Evolutionary conservation across 2,797 vertebrate species (phyloP).

Genomic region (Enteromius treurensis): DNA sequence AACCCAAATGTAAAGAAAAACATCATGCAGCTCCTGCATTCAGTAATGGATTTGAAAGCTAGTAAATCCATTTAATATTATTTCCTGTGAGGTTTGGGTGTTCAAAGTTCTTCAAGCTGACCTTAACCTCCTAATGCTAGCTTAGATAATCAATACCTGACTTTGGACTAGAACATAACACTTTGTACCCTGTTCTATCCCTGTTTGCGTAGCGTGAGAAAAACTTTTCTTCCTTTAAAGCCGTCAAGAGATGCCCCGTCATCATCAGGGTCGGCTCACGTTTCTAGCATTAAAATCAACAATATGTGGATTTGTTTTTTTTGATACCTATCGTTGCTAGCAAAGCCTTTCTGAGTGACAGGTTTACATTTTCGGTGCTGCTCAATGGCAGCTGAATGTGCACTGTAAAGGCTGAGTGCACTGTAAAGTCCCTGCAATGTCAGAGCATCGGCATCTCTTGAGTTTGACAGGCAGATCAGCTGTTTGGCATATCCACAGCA

Average conservation of each 20-base stretch:
- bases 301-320: conserved; percentile 10
- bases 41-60: not conserved
- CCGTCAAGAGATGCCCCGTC: conserved; percentile 23
- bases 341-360: conserved; percentile 15
- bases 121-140: not conserved
- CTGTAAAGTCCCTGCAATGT: conserved; percentile 8
- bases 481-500: conserved; percentile 18
- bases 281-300: conserved; percentile 21
- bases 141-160: conserved; percentile 24
- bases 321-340: conserved; percentile 4
- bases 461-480: conserved; percentile 39
- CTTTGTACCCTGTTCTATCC: not conserved
- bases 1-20: conserved; percentile 12
- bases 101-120: not conserved
- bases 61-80: not conserved
- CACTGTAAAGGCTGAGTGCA: not conserved
- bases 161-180: conserved; percentile 22
- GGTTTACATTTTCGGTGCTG: conserved; percentile 5
- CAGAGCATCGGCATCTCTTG: not conserved
- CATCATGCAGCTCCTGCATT: not conserved
- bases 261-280: conserved; percentile 9
- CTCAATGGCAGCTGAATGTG: not conserved
- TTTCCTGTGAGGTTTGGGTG: not conserved
- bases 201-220: conserved; percentile 18
- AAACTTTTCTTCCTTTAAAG: conserved; percentile 1